phyloP scores from a whole-genome alignment of 2,888 invertebrate genomes.

The Ochlodes sylvanus region DNA sequence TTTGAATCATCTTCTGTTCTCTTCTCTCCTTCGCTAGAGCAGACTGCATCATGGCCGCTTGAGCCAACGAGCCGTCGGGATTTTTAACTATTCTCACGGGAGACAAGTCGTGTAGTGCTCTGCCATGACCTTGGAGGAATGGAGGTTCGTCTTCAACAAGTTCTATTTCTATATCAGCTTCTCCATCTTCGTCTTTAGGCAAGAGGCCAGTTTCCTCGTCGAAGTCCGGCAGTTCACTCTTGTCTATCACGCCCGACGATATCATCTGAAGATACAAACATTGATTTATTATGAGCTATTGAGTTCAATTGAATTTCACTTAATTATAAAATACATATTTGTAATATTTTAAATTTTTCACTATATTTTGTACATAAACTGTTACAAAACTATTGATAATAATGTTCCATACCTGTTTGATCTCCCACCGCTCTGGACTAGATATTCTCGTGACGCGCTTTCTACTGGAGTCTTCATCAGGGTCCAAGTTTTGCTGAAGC shows the following conservation, averaged over 20 bases:
- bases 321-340: not conserved
- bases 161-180: slow-evolving; percentile 99
- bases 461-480: slow-evolving; percentile 92
- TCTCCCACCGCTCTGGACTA: slow-evolving; percentile 98
- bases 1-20: slow-evolving; percentile 97
- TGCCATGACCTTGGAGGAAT: slow-evolving; percentile 96
- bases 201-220: slow-evolving; percentile 98
- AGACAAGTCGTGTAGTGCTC: slow-evolving; percentile 95
- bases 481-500: slow-evolving; percentile 85
- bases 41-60: slow-evolving; percentile 99
- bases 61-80: slow-evolving; percentile 99
- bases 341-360: too few relatives aligned
- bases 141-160: slow-evolving; percentile 99
- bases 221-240: slow-evolving; percentile 98
- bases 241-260: slow-evolving; percentile 95
- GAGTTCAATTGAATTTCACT: not conserved
- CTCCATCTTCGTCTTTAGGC: slow-evolving; percentile 96
- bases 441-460: slow-evolving; percentile 96
- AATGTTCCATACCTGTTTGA: slow-evolving; percentile 90
- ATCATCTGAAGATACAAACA: slow-evolving; percentile 87
- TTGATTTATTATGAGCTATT: too few relatives aligned
- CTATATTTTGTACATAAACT: too few relatives aligned
- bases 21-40: slow-evolving; percentile 98
- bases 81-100: slow-evolving; percentile 99
- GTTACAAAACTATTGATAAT: not conserved